A percentile compares a stretch with the other conserved stretches of the same genome.
Conservation (phyloP, 1,140 invertebrate genomes). For the Stegodyphus dumicola region DNA sequence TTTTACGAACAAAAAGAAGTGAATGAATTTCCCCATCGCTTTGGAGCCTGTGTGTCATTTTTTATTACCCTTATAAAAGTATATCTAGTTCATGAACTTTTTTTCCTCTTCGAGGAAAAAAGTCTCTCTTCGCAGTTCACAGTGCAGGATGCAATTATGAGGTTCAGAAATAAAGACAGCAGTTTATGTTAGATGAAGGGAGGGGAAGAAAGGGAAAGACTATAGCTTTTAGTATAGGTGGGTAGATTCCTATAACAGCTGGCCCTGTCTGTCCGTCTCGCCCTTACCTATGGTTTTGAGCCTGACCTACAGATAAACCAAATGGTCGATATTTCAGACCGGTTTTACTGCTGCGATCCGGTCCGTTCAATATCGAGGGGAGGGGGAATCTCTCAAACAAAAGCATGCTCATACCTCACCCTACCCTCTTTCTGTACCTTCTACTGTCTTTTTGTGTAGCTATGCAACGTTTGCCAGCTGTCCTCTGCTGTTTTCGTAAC, state of each 20-base stretch:
- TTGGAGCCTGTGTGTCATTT: background rate
- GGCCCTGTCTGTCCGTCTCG: background rate
- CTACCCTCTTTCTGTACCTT: too few relatives aligned
- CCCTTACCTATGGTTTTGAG: conserved; percentile 2
- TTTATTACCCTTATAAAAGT: background rate
- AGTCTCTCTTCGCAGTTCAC: conserved; percentile 18
- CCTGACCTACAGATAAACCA: conserved; percentile 24
- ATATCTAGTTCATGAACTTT: background rate
- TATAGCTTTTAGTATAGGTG: too few relatives aligned
- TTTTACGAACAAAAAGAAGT: too few relatives aligned
- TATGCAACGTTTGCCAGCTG: too few relatives aligned
- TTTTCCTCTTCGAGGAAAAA: background rate
- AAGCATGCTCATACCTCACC: too few relatives aligned
- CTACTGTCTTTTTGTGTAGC: too few relatives aligned
- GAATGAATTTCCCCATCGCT: background rate
- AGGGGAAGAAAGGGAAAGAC: background rate
- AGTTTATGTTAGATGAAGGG: background rate
- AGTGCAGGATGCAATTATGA: conserved; percentile 22
- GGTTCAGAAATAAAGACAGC: too few relatives aligned
- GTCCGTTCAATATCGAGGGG: conserved; percentile 7
- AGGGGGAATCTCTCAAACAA: background rate
- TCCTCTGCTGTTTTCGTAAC: too few relatives aligned
- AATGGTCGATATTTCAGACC: conserved; percentile 18
- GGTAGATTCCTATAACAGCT: too few relatives aligned
- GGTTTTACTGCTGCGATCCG: conserved; percentile 14